Evolutionary conservation across 2,797 vertebrate species (phyloP), one percentile per base, ranked within the genome.

Genomic region (Phrynocephalus vlangalii): DNA sequence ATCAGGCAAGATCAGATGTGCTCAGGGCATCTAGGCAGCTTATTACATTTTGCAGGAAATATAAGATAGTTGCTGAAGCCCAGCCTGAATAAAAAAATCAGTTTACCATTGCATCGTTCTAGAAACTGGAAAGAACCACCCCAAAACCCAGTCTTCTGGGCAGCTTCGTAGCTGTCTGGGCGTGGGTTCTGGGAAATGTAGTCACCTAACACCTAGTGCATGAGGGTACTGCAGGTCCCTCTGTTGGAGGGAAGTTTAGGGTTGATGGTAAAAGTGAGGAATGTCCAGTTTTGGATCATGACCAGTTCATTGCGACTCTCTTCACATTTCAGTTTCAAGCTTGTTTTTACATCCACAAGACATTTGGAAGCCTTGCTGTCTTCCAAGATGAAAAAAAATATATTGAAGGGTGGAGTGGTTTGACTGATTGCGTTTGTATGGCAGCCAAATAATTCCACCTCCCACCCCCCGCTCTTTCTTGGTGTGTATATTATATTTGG

Each of bases 401-500:
- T 44, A 44, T 44, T 79, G 78, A 71, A 28, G 89, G 90, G 81
- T 89, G 87, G 67, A 87, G 87, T 0, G 48, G 87, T 87, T 86
- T 89, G 71, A 87, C 89, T 90, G 90, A 79, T 86, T 70, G 85
- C 88, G 82, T 88, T 91, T 94, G 92, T 86, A 68, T 30, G 90
- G 87, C 89, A 91, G 91, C 92, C 93, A 94, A 80, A 0, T 33
- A 20, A 0, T 86, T 88, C 77, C 83, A 28, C 4, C 77, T 82
- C 38, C 18, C 77, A 82, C 44, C 18, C 75, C 82, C n/a, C 18
- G 85, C 90, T 91, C 87, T 83, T 86, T 93, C 93, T 91, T 87
- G 82, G 88, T 88, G 56, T 82, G 84, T 92, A 16, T 63, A 89
- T 86, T 92, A 76, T 86, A 67, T 88, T 94, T 94, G 94, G 91